Base-by-base conservation (phyloP, 2,113 vertebrate genomes). In the Pleuronectes platessa region DNA sequence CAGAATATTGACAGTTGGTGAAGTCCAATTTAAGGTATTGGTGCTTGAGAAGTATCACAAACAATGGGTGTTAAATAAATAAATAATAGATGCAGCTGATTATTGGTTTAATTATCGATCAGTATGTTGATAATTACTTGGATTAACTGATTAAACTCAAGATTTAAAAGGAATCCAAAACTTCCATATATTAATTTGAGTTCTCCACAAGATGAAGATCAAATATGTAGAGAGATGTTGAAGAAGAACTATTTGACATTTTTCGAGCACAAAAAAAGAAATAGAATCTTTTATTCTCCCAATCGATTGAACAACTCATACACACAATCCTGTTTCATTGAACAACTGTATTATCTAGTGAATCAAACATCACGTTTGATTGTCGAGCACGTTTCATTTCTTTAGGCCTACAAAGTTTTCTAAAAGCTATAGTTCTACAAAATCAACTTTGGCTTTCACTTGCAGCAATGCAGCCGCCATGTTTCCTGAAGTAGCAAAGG, bases 91-190 rank as follows among this genome's bases (percentile, higher is more conserved):
- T 4, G 47, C 18, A 51, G 17, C 4, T 7, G 6, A 1, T 51
- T 15, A 51, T 51, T 51, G 1, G 5, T 51, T 18, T 51, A 15
- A 51, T 17, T 17, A 47, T 47, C 5, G 1, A 61, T 68, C 59
- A 61, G 63, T 17, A 61, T 76, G 54, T 12, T 14, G n/a, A 45
- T 62, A 45, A 14, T 56, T 53, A 37, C 49, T 42, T 42, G 9
- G 11, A 56, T 56, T 20, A 31, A 18, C 17, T 1, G 12, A 59
- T 15, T 42, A 42, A 31, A 42, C 11, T 42, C 40, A 42, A 42
- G 11, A 42, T 42, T 42, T 42, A 2, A 42, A 40, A 12, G 12
- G 10, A 42, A 42, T 42, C 40, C 40, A 42, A 42, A 42, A 13
- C 0, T 11, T 42, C 40, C 10, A 42, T 42, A 13, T 42, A 12